Conservation (phyloP, 2,797 vertebrate species). For the Mormyrus proboscirostris region DNA sequence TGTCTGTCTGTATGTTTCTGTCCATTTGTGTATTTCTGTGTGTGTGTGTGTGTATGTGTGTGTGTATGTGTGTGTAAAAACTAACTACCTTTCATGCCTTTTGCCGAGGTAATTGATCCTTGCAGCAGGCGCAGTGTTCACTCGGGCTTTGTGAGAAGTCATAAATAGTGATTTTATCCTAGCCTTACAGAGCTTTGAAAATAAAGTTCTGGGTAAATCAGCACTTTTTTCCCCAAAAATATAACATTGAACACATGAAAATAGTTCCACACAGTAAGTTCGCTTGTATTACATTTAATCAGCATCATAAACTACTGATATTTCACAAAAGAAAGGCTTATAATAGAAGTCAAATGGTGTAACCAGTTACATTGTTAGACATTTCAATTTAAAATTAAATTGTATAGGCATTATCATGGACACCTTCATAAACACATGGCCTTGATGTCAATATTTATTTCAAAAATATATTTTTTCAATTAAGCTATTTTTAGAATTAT, state of each 20-base stretch:
- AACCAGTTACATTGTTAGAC: background rate
- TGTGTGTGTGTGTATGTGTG: background rate
- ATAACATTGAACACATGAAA: background rate
- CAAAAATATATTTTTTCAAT: background rate
- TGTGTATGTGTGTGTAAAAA: background rate
- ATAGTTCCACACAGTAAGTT: background rate
- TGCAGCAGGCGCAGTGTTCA: background rate
- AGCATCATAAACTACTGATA: background rate
- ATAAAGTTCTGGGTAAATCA: background rate
- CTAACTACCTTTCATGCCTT: background rate
- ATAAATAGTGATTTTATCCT: background rate
- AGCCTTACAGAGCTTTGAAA: background rate
- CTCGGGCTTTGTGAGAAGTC: background rate
- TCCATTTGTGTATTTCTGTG: background rate
- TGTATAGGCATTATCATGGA: background rate
- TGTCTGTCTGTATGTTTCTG: background rate
- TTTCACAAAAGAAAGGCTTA: background rate
- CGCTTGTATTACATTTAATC: background rate
- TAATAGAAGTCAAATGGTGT: background rate
- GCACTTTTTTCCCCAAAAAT: background rate
- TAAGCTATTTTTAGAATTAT: background rate
- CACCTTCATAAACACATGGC: background rate
- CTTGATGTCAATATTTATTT: background rate
- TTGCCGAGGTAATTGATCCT: background rate
- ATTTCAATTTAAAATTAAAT: background rate